Base-by-base conservation (phyloP, 2,888 invertebrate species). In the Xestoiulus laeticollis region DNA sequence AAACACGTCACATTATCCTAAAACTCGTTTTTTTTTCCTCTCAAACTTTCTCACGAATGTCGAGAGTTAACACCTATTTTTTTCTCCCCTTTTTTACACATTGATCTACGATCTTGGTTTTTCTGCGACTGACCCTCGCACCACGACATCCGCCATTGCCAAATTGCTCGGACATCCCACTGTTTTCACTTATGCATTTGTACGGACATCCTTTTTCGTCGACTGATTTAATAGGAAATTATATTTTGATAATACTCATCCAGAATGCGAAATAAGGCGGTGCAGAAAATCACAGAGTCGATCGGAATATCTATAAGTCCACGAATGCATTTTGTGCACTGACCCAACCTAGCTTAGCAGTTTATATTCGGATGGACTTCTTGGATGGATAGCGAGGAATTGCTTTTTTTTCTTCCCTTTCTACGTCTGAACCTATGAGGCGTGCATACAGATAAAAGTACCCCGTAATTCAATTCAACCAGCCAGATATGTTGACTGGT, bases 211-310 rank as follows among this genome's bases (percentile, higher is more conserved):
- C 30, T 30, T 12, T 38, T 8, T 14, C 78, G 78, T 78, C 78
- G 78, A 26, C 78, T 78, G 78, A 78, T 78, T 78, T 78, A 78
- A 78, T 78, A 78, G 78, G 78, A 78, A 78, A 78, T 78, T 78
- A 78, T 78, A 78, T 78, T 78, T 78, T 78, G 78, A 78, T 78
- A 78, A 78, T 26, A 78, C 78, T 30, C 30, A 2, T 10, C 22
- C 78, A 22, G 78, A 78, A 78, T 78, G 78, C 78, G 78, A 78
- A 78, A 78, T 78, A 78, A 78, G 78, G 30, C 12, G 78, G 78
- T 0, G 78, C 78, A 78, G n/a, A 14, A 78, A 78, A 78, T 78
- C 78, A 78, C 78, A 26, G 14, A 78, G 78, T 78, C 16, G 78
- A 30, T 78, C 78, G 78, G 78, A 78, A 78, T 78, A 78, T 78